These are phyloP conservation scores for Drosophila borealis DNA, from an alignment of 2,888 invertebrate species.

Conservation along the genomic window DNA sequence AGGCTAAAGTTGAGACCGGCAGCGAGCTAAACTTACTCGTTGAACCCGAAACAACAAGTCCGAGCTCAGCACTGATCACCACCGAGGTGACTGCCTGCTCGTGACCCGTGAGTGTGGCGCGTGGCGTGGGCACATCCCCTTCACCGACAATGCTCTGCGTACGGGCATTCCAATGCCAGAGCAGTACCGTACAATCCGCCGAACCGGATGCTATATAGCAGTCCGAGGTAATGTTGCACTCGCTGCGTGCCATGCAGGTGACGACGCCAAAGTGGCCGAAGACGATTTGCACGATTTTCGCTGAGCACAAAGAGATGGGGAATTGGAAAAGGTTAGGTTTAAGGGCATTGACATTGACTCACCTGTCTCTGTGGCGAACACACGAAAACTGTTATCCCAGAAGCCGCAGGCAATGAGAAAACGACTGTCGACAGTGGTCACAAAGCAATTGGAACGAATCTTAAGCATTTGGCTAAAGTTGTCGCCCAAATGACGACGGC, in stretches of 20 bases:
- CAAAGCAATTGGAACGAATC: slow-evolving; percentile 97
- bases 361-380: slow-evolving; percentile 98
- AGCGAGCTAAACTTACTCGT: slow-evolving; percentile 85
- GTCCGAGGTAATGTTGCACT: slow-evolving; percentile 99
- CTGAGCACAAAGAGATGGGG: slow-evolving; percentile 85
- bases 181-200: slow-evolving; percentile 98
- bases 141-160: slow-evolving; percentile 99
- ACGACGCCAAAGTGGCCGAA: slow-evolving; percentile 99
- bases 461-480: slow-evolving; percentile 98
- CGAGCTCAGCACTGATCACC: slow-evolving; percentile 98
- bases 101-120: slow-evolving; percentile 98
- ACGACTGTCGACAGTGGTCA: slow-evolving; percentile 98
- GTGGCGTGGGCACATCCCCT: slow-evolving; percentile 96
- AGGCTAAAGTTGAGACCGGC: background rate
- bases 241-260: slow-evolving; percentile 98
- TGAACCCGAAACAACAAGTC: slow-evolving; percentile 98
- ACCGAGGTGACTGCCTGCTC: slow-evolving; percentile 98
- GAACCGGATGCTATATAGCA: slow-evolving; percentile 99
- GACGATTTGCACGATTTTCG: slow-evolving; percentile 98
- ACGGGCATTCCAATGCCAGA: slow-evolving; percentile 99
- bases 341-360: slow-evolving; percentile 85
- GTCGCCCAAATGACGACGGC: slow-evolving; percentile 96
- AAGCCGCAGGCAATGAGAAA: slow-evolving; percentile 99
- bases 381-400: slow-evolving; percentile 99
- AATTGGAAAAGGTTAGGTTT: too few relatives aligned